Percentiles rank a stretch among this genome's conserved stretches.
Evolutionary conservation across 2,113 vertebrate species (phyloP).

Genomic region (Oryzias javanicus): DNA sequence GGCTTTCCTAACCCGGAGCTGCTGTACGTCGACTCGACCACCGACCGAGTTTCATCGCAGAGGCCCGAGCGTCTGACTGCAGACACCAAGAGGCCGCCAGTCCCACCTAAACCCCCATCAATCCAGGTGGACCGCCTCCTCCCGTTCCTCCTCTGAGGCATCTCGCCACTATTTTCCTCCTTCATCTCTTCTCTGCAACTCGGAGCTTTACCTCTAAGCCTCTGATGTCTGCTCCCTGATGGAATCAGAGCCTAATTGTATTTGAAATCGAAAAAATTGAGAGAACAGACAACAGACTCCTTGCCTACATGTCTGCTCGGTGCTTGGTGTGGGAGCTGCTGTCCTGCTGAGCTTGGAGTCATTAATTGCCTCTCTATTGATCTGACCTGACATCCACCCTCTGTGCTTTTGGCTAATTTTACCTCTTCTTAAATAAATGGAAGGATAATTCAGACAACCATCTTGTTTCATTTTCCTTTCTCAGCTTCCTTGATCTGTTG

Average conservation of each 20-base stretch:
- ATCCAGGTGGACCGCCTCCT: slow-evolving; percentile 76
- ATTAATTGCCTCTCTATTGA: slow-evolving; percentile 52
- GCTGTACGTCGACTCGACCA: slow-evolving; percentile 19
- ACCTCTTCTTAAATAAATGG: slow-evolving; percentile 22
- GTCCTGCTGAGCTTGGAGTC: slow-evolving; percentile 32
- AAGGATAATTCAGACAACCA: slow-evolving; percentile 1
- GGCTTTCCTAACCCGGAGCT: slow-evolving; percentile 55
- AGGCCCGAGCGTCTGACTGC: not conserved
- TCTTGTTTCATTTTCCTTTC: slow-evolving; percentile 15
- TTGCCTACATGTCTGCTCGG: slow-evolving; percentile 31
- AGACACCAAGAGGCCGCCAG: slow-evolving; percentile 72
- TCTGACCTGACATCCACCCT: slow-evolving; percentile 33
- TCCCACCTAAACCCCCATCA: slow-evolving; percentile 81
- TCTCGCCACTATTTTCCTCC: slow-evolving; percentile 6
- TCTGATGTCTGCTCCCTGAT: slow-evolving; percentile 67
- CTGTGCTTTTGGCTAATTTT: slow-evolving; percentile 20
- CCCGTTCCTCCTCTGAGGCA: slow-evolving; percentile 13
- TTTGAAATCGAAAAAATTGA: slow-evolving; percentile 43
- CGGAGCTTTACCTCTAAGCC: slow-evolving; percentile 37
- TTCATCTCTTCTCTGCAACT: slow-evolving; percentile 39
- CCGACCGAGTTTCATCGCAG: slow-evolving; percentile 5
- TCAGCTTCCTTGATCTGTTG: not conserved
- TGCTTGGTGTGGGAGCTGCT: slow-evolving; percentile 45
- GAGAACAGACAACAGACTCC: slow-evolving; percentile 64
- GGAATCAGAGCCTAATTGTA: slow-evolving; percentile 30